phyloP scores from a whole-genome alignment of 2,888 invertebrate genomes.

The Brachylomia viminalis region DNA sequence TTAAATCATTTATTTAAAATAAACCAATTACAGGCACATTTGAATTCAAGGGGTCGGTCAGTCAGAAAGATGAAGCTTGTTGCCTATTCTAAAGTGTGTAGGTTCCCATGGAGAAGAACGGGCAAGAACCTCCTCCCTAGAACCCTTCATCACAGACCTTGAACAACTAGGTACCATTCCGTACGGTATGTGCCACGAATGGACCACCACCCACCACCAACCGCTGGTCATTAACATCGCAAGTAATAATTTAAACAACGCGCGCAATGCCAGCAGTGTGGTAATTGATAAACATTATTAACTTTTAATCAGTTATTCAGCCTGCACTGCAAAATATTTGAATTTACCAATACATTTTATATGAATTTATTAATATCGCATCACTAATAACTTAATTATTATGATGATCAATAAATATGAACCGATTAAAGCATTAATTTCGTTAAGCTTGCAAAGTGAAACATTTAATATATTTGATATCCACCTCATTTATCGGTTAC shows the following conservation, averaged over 20 bases:
- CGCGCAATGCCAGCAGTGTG: neutral
- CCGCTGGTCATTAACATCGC: neutral
- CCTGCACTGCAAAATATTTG: neutral
- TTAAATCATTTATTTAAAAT: too few relatives aligned
- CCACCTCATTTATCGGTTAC: neutral
- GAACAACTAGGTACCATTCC: neutral
- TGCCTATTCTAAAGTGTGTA: too few relatives aligned
- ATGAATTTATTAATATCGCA: neutral
- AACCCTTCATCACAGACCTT: too few relatives aligned
- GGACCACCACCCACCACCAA: neutral
- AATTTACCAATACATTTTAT: conserved; percentile 6
- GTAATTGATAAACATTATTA: conserved; percentile 20
- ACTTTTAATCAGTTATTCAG: neutral
- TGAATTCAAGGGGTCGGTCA: too few relatives aligned
- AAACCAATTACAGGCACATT: too few relatives aligned
- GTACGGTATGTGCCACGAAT: neutral
- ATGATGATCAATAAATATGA: conserved; percentile 8
- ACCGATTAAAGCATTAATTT: conserved; percentile 5
- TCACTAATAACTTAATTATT: conserved; percentile 19
- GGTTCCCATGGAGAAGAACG: too few relatives aligned
- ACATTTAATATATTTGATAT: neutral
- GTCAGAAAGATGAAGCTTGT: too few relatives aligned
- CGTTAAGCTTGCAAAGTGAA: neutral
- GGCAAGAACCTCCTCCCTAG: too few relatives aligned
- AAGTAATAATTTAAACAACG: neutral